Evolutionary conservation across 2,113 vertebrate genomes (phyloP).

Genomic region (Syngnathus typhle): DNA sequence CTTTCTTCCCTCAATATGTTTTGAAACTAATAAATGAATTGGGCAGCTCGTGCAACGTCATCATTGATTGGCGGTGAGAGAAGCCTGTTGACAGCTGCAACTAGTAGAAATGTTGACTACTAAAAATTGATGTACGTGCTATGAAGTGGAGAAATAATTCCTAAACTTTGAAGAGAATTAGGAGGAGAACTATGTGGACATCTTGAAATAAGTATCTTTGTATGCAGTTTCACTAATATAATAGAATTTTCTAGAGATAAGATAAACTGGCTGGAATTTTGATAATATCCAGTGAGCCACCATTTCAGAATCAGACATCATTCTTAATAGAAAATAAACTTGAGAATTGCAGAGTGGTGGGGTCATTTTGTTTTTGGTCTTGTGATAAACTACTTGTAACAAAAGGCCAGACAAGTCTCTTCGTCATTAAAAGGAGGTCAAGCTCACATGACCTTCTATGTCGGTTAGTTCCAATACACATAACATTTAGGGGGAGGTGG

Average conservation of each 20-base stretch:
- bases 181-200: neutral
- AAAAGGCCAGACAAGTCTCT: neutral
- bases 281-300: no score
- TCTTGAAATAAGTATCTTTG: no score
- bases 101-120: neutral
- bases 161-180: neutral
- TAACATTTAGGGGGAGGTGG: neutral
- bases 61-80: neutral
- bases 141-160: neutral
- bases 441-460: slow-evolving; percentile 8
- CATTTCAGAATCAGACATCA: no score
- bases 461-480: neutral
- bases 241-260: no score
- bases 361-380: neutral
- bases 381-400: neutral
- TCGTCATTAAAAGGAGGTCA: neutral
- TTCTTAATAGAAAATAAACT: neutral
- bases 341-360: neutral
- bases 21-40: neutral
- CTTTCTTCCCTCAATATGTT: slow-evolving; percentile 1
- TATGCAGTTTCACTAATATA: no score
- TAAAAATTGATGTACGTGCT: neutral
- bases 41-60: neutral
- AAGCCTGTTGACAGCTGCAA: neutral
- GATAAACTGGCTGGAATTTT: no score